Evolutionary conservation across 2,888 invertebrate species (phyloP).

Genomic region (Caenorhabditis sinica): DNA sequence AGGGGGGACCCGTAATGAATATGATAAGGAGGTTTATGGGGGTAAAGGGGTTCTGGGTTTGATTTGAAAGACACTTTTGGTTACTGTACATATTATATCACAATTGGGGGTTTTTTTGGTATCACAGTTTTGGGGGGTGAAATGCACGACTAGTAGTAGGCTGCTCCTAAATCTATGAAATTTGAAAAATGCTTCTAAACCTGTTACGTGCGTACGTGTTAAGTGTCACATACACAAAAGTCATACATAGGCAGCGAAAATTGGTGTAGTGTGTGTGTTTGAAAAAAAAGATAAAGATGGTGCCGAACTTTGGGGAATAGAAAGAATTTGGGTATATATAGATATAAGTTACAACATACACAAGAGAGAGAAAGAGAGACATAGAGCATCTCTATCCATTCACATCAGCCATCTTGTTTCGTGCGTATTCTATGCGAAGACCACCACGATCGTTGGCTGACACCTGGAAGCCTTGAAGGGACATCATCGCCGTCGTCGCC

Average conservation of each 20-base stretch:
- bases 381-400: slow-evolving; percentile 62
- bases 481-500: slow-evolving; percentile 94
- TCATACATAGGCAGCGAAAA: slow-evolving; percentile 6
- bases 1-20: slow-evolving; percentile 9
- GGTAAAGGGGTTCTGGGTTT: not conserved
- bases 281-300: slow-evolving; percentile 11
- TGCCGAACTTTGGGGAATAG: not conserved
- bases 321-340: not conserved
- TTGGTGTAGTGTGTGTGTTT: not conserved
- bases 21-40: not conserved
- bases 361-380: not conserved
- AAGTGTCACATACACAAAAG: slow-evolving; percentile 36
- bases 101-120: slow-evolving; percentile 6
- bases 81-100: not conserved
- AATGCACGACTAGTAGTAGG: not conserved
- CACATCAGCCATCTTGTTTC: slow-evolving; percentile 96
- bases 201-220: slow-evolving; percentile 49
- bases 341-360: slow-evolving; percentile 46
- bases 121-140: slow-evolving; percentile 22
- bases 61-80: slow-evolving; percentile 26
- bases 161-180: not conserved
- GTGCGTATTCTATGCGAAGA: slow-evolving; percentile 98
- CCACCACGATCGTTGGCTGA: slow-evolving; percentile 92
- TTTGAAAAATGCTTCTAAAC: not conserved
- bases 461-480: slow-evolving; percentile 91